phyloP scores from a whole-genome alignment of 1,140 invertebrate genomes.

The Bicyclus anynana region DNA sequence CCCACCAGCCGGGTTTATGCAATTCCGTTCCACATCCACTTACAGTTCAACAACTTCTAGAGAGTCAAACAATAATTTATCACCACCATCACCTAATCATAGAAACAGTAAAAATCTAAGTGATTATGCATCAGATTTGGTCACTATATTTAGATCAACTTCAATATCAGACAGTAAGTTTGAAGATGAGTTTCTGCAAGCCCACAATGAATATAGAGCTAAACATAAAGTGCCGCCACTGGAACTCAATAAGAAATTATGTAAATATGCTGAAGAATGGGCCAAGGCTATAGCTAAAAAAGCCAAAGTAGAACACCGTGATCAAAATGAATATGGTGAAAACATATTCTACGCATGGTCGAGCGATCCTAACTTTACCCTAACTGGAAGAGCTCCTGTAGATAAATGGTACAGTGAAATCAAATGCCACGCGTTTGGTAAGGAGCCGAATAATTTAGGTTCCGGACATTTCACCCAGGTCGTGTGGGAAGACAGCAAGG shows the following conservation, averaged over 20 bases:
- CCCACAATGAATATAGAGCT: constrained; percentile 86
- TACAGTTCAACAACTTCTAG: constrained; percentile 25
- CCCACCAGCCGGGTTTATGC: constrained; percentile 68
- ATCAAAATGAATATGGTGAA: constrained; percentile 87
- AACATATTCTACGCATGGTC: constrained; percentile 89
- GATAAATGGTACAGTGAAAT: constrained; percentile 85
- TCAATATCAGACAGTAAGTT: constrained; percentile 71
- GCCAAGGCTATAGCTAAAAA: constrained; percentile 83
- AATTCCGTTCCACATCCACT: constrained; percentile 39
- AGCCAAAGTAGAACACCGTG: constrained; percentile 85
- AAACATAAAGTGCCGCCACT: constrained; percentile 84
- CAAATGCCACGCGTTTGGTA: constrained; percentile 78
- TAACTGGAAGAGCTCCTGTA: constrained; percentile 84
- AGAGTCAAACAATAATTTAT: constrained; percentile 43
- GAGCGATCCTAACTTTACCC: constrained; percentile 82
- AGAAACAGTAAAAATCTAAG: constrained; percentile 60
- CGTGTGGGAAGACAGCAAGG: constrained; percentile 87
- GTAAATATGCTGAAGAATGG: constrained; percentile 89
- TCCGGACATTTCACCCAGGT: constrained; percentile 87
- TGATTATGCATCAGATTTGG: constrained; percentile 53
- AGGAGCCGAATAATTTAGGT: constrained; percentile 82
- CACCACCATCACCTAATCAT: constrained; percentile 41
- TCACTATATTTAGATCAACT: constrained; percentile 52
- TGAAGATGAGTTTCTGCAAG: constrained; percentile 81
- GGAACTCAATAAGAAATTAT: constrained; percentile 83